Base-by-base conservation (phyloP, 2,888 invertebrate species). In the Periphyllus acericola region DNA sequence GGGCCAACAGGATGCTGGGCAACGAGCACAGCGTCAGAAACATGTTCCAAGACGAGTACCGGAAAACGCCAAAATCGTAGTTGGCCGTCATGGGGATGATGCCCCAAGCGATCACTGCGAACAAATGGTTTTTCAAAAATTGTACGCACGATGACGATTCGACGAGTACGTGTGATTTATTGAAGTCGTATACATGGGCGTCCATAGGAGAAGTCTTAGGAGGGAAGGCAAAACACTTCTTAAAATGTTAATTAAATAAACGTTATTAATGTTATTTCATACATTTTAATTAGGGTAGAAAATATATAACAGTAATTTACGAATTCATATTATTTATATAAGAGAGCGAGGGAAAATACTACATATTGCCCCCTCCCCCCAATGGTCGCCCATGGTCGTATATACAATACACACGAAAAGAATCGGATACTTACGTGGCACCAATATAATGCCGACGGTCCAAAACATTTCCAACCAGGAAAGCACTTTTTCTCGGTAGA, bases 401-500 rank as follows among this genome's bases (percentile, higher is more conserved):
- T 36, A 3, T 6, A 46, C 3, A 11, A 14, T 46, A 46, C 14
- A 14, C 46, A 46, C 14, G 14, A 46, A 1, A 46, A 46, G 0
- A 11, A 46, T 46, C 14, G 46, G 46, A 46, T 46, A 71, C 93
- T 93, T 92, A 96, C 95, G 92, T 91, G 96, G 96, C 88, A 96
- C 92, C 89, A 94, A 91, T 90, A 96, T 95, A 85, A 96, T 95
- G 89, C 96, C 96, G 79, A 95, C 92, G 66, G 95, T 95, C 96
- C 96, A 96, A 92, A 96, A 96, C 92, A 96, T 93, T 93, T 96
- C 96, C 95, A 96, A 95, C 95, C 96, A 95, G 92, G 96, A 95
- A 89, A 96, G 93, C 91, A 95, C 95, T 90, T 94, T 95, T 91
- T 96, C 96, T 91, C 96, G 93, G 92, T 95, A 94, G 92, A 95